Base-by-base conservation (phyloP, 2,888 invertebrate genomes). In the Epinotia nisella region DNA sequence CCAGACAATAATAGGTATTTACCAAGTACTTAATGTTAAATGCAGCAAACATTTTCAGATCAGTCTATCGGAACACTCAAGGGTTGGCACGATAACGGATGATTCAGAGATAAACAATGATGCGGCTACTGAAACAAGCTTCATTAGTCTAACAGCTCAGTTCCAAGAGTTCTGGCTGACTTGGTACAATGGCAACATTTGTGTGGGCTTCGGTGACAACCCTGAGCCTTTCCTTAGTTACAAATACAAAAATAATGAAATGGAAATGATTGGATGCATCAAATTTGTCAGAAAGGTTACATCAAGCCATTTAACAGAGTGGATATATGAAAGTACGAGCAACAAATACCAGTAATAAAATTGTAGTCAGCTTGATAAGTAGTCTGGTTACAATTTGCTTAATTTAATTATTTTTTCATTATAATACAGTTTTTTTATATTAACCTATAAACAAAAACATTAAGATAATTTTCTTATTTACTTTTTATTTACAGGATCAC, bases 281-380 rank as follows among this genome's bases (percentile, higher is more conserved):
- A 67, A 67, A 67, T 58, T 58, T 58, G 0, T 59, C 62, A 70
- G 73, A 41, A 76, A 41, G 19, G 13, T 7, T 39, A n/a, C 10
- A 11, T 55, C 62, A 64, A 29, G 24, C 62, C 17, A 51, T n/a
- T 51, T 66, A 21, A 55, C 41, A 55, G 55, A 78, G 84, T 74
- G 84, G 84, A 67, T 86, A 82, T 80, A 70, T 87, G 13, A 85
- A 84, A 49, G 67, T 66, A 66, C 11, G 65, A 66, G 10, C 55
- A 55, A n/a, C 10, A 55, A 10, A 24, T 61, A 61, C 13, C 7
- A 41, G 41, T 60, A 7, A 9, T n/a, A 21, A 45, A 15, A 45
- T 15, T 61, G 3, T 61, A 35, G 15, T 35, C 15, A n/a, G 24
- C 61, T 61, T 61, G 21, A 15, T 41, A 10, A 21, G 9, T 60